Evolutionary conservation across 2,113 vertebrate species (phyloP), one percentile per base, ranked within the genome.

Genomic region (Rhagologus leucostigma): DNA sequence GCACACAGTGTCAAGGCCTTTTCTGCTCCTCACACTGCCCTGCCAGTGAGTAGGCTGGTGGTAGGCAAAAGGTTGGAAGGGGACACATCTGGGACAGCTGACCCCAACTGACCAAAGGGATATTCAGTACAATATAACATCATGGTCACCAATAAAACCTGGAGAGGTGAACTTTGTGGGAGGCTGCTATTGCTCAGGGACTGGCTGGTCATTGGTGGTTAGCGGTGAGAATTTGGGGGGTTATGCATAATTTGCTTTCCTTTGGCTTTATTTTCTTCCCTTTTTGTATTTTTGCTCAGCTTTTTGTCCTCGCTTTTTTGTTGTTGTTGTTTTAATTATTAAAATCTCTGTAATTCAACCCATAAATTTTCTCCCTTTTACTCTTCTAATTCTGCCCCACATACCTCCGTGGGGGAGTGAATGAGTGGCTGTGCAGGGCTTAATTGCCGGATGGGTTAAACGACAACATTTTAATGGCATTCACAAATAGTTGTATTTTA

Each of bases 111-210:
- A 76, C 14, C 21, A 62, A 41, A 62, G 11, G 9, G 4, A 27
- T 62, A 26, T 35, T 53, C 41, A 30, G 19, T 27, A 47, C 30
- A 53, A 16, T 18, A 35, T 16, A 33, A 26, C 11, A 26, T 23
- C 0, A 1, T 35, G 24, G 2, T 53, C 7, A 41, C 24, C 24
- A 35, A 47, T 62, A 56, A 70, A 42, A 56, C 2, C 22, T 20
- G 7, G 8, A 3, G 2, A 22, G 1, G 5, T 50, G 2, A 27
- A 71, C 4, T 10, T 14, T 56, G 32, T 16, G 1, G 0, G 12
- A 8, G 21, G 10, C 17, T 68, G 7, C 4, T 17, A 6, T 57
- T 68, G 18, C 10, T 84, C 2, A 3, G 7, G 13, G 2, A 23
- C 19, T 57, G 10, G 5, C 6, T 49, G 14, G 9, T 44, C 23